These are phyloP conservation scores for Apostichopus californicus DNA, from an alignment of 35 echinoderm and acorn worm genomes.

Conservation along the genomic window DNA sequence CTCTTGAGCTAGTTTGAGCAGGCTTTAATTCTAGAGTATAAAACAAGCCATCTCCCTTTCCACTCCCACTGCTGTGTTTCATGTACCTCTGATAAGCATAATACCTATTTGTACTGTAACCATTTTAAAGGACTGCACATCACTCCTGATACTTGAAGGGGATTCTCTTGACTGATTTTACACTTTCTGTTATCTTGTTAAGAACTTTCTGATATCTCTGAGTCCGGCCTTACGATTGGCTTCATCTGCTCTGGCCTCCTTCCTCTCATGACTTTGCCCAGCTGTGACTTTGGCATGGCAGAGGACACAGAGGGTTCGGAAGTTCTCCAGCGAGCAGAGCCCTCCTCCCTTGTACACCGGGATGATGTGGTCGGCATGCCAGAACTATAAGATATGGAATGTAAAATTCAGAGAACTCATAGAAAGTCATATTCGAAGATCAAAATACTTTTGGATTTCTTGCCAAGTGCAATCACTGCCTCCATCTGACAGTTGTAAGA, in stretches of 20 bases:
- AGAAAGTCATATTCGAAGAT: background rate
- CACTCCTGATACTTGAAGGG: too few relatives aligned
- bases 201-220: conserved; percentile 8
- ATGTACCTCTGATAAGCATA: too few relatives aligned
- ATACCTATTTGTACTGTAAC: too few relatives aligned
- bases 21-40: too few relatives aligned
- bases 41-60: too few relatives aligned
- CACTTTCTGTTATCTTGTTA: background rate
- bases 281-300: conserved; percentile 74
- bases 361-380: conserved; percentile 92
- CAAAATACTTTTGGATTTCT: too few relatives aligned
- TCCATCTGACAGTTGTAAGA: too few relatives aligned
- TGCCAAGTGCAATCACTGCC: too few relatives aligned
- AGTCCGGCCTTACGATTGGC: conserved; percentile 7
- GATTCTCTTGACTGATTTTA: too few relatives aligned
- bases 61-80: too few relatives aligned
- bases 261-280: conserved; percentile 55
- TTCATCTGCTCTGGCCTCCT: background rate
- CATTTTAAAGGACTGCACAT: too few relatives aligned
- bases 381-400: conserved; percentile 51
- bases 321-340: conserved; percentile 82
- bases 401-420: background rate
- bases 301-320: conserved; percentile 74
- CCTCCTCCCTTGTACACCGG: conserved; percentile 84
- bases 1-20: too few relatives aligned